Base-by-base conservation (phyloP, 2,797 vertebrate genomes). In the Yasuhikotakia modesta region DNA sequence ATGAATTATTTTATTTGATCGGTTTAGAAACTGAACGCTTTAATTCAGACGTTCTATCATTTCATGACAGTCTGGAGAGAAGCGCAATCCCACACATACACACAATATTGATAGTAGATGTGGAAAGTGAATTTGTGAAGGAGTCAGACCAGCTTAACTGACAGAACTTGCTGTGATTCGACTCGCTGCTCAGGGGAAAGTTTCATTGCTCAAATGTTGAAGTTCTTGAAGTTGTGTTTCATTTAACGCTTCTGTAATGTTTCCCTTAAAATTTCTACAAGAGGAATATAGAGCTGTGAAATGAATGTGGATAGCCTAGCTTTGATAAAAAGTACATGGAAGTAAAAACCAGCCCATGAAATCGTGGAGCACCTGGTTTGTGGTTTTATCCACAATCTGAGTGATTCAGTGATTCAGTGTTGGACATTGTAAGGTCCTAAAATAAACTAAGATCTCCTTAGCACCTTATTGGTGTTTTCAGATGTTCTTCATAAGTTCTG, bases 391-490 rank as follows among this genome's bases (percentile, higher is more conserved):
- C 27, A 27, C 27, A 27, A 27, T 27, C n/a, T n/a, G n/a, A n/a
- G n/a, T n/a, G 8, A 48, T 73, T 50, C 50, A 63, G 19, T 48
- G 39, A 46, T 24, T 68, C 78, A 82, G 74, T 48, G 16, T 70
- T 81, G 74, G 81, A 79, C 83, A 86, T 50, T 19, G 14, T 69
- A 35, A 8, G 35, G 13, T 52, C 74, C 16, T 45, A 35, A 45
- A 32, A 22, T 43, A 46, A 67, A 76, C 61, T 82, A 79, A 80
- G 79, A 70, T 52, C 76, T 85, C 46, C 17, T 83, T 82, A 65
- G 43, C 74, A 81, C 73, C 63, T 30, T 45, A 70, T 22, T 17
- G 21, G 53, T 70, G 61, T 55, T 70, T 69, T 46, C 21, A 58
- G 69, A 72, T 65, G 68, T 78, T 83, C 39, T 53, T 79, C 19